Base-by-base conservation (phyloP, 2,797 vertebrate species). In the Danio kyathit region DNA sequence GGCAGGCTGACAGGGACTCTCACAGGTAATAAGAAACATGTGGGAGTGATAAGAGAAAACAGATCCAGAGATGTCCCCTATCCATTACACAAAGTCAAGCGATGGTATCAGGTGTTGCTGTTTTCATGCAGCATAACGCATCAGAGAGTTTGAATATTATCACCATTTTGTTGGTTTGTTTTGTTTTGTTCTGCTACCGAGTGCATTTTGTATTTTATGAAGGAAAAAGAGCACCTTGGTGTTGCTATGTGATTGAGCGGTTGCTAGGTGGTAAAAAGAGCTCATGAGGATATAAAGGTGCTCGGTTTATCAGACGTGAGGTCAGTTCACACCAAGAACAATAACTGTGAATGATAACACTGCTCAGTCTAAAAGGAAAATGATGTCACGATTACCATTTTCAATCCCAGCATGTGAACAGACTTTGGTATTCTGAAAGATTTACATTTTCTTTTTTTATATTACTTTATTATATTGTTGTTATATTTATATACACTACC, bases 11-110 rank as follows among this genome's bases (percentile, higher is more conserved):
- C 79, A 79, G 0, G 11, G 78, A 29, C 71, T 71, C 74, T 74
- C 64, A 40, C 44, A 73, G 70, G 74, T 79, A 81, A 83, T 67
- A 60, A 69, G 59, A 79, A 86, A 84, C 77, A 84, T 80, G 63
- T 69, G 76, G 61, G 65, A 76, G 29, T 29, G 51, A 70, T 43
- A 60, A 74, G 59, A 66, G 49, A 49, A 46, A 59, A 51, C n/a
- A 40, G 7, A 72, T 3, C 14, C 14, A 19, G 48, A 16, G 14
- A 17, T 54, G 67, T 67, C 21, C 43, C 57, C 21, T 74, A 43
- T 51, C 16, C 48, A 10, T 65, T 76, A 65, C 12, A 51, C 21
- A 74, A 48, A n/a, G 9, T 60, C 8, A 49, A 49, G 21, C n/a
- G 21, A 74, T 61, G 44, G 9, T 74, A 13, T 40, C 16, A 74